A percentile compares a stretch with the other conserved stretches of the same genome.
These are phyloP conservation scores for Clostera curtula DNA, from an alignment of 2,888 invertebrate species.

Conservation along the genomic window DNA sequence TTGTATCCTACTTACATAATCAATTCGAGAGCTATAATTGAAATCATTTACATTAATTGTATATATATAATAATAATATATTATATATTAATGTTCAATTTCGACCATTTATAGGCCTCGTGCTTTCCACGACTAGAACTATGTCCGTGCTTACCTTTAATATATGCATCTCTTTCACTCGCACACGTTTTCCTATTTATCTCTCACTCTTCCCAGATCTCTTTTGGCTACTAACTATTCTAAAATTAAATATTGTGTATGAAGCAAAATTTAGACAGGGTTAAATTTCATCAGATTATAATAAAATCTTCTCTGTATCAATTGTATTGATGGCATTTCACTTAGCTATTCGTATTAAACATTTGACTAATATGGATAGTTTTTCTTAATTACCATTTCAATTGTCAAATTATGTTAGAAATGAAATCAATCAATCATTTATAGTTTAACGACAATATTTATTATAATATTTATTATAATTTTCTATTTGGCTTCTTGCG, in stretches of 20 bases:
- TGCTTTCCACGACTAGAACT: conserved; percentile 37
- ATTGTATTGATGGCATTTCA: no score
- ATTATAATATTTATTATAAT: no score
- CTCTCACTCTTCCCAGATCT: conserved; percentile 10
- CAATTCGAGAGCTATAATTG: conserved; percentile 32
- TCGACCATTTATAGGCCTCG: conserved; percentile 25
- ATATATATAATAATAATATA: conserved; percentile 5
- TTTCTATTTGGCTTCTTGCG: no score
- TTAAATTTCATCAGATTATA: no score
- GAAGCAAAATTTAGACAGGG: no score
- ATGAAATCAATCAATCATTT: no score
- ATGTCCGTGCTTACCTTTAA: conserved; percentile 30
- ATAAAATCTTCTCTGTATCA: no score
- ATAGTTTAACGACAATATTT: no score
- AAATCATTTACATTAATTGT: conserved; percentile 21
- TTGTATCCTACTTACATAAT: conserved; percentile 49
- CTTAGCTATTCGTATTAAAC: no score
- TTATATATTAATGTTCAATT: conserved; percentile 28
- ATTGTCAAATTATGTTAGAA: no score
- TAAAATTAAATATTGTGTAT: not conserved
- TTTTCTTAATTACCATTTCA: no score
- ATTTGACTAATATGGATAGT: no score
- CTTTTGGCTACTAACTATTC: conserved; percentile 1
- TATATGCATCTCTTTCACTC: conserved; percentile 23
- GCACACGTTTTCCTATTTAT: conserved; percentile 10